A percentile compares a stretch with the other conserved stretches of the same genome.
phyloP scores from a whole-genome alignment of 2,888 invertebrate genomes.

The Stictocephala bisonia region DNA sequence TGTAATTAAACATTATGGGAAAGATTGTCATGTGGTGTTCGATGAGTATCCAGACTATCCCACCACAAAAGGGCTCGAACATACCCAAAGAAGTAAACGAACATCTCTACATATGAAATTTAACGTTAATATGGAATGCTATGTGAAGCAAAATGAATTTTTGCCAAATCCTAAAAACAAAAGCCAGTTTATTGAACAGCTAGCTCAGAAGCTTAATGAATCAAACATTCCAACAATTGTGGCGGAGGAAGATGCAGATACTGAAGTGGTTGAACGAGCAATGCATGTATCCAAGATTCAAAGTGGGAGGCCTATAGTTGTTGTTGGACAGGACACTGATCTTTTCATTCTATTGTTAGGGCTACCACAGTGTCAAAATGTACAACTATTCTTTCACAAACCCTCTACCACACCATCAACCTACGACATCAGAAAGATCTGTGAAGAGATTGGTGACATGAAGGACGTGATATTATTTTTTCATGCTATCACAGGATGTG shows the following conservation, averaged over 20 bases:
- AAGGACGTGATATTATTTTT: conserved; percentile 1
- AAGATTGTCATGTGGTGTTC: too few species aligned
- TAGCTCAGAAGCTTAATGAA: not conserved
- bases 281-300: not conserved
- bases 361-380: not conserved
- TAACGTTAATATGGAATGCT: not conserved
- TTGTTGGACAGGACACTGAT: not conserved
- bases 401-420: conserved; percentile 5
- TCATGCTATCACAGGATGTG: conserved; percentile 24
- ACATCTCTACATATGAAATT: not conserved
- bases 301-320: too few species aligned
- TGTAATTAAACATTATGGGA: too few species aligned
- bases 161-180: conserved; percentile 4
- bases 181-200: not conserved
- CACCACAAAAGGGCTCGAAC: not conserved
- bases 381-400: conserved; percentile 11
- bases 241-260: not conserved
- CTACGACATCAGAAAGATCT: conserved; percentile 13
- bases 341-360: not conserved
- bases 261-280: not conserved
- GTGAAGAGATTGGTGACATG: conserved; percentile 1
- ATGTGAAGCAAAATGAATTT: not conserved
- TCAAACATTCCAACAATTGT: not conserved
- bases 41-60: not conserved
- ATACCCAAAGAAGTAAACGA: not conserved